These are phyloP conservation scores for Denticeps clupeoides DNA, from an alignment of 2,797 vertebrate genomes.

Conservation along the genomic window DNA sequence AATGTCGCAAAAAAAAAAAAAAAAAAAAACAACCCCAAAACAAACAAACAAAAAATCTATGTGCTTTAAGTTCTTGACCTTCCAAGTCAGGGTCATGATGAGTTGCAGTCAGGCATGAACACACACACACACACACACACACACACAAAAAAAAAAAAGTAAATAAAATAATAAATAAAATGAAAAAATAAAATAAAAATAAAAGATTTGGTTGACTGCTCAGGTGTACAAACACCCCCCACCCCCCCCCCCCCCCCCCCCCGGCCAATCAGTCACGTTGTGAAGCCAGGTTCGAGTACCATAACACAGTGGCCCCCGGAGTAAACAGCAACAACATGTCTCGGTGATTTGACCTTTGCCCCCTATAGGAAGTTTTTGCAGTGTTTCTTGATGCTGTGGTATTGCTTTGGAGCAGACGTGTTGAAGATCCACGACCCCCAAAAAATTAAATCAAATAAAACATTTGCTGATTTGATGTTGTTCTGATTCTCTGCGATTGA, in stretches of 20 bases:
- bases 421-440: no score
- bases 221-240: conserved; percentile 8
- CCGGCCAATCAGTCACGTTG: no score
- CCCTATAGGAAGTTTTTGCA: no score
- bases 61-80: conserved; percentile 17
- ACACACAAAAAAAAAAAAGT: not conserved
- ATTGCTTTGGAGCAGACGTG: not conserved
- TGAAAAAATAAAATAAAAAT: conserved; percentile 7
- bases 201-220: conserved; percentile 40
- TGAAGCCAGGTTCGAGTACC: no score
- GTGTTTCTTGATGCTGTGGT: not conserved
- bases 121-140: no score
- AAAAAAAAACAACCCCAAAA: not conserved
- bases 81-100: conserved; percentile 4
- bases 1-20: no score
- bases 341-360: no score
- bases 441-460: not conserved
- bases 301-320: not conserved
- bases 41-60: not conserved
- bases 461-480: not conserved
- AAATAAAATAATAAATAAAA: not conserved
- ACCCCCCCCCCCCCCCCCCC: not conserved
- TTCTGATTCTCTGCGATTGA: conserved; percentile 13
- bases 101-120: conserved; percentile 29
- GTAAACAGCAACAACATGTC: no score